Evolutionary conservation across 1,140 invertebrate genomes (phyloP).

Genomic region (Bombyx mandarina): DNA sequence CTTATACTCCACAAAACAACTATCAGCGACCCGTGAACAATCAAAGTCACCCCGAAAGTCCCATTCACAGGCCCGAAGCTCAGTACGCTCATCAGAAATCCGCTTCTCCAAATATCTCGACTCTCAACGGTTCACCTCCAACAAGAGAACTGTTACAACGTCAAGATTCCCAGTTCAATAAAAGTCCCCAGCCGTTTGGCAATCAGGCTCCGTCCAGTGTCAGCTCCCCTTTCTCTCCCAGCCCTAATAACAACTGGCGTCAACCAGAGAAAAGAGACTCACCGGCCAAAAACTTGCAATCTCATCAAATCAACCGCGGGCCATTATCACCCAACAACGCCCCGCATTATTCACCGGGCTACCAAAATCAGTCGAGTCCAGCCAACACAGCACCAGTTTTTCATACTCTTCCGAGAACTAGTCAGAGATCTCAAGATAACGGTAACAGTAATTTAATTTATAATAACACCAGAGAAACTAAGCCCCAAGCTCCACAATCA

Average conservation of each 20-base stretch:
- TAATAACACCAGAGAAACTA: slow-evolving; percentile 30
- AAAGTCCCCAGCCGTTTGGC: slow-evolving; percentile 60
- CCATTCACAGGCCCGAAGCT: slow-evolving; percentile 62
- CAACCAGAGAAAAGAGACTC: slow-evolving; percentile 60
- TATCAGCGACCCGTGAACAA: slow-evolving; percentile 39
- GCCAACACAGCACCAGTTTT: slow-evolving; percentile 32
- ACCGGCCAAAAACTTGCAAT: slow-evolving; percentile 38
- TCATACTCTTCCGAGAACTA: slow-evolving; percentile 48
- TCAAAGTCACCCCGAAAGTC: slow-evolving; percentile 56
- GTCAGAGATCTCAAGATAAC: slow-evolving; percentile 40
- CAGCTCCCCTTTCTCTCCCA: slow-evolving; percentile 29
- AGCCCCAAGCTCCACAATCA: slow-evolving; percentile 23
- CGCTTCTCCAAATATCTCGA: slow-evolving; percentile 34
- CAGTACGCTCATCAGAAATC: slow-evolving; percentile 54
- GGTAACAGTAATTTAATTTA: slow-evolving; percentile 35
- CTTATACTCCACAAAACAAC: slow-evolving; percentile 46
- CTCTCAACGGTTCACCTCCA: slow-evolving; percentile 41
- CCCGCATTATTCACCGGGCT: slow-evolving; percentile 28
- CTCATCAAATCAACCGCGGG: slow-evolving; percentile 39
- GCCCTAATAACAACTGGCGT: slow-evolving; percentile 42
- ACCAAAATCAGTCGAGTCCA: slow-evolving; percentile 35
- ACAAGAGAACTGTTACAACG: slow-evolving; percentile 58
- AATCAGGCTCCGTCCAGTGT: slow-evolving; percentile 24
- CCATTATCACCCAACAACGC: slow-evolving; percentile 39
- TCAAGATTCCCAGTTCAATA: slow-evolving; percentile 69